phyloP scores from a whole-genome alignment of 2,113 vertebrate species.

The Leucosticte australis region DNA sequence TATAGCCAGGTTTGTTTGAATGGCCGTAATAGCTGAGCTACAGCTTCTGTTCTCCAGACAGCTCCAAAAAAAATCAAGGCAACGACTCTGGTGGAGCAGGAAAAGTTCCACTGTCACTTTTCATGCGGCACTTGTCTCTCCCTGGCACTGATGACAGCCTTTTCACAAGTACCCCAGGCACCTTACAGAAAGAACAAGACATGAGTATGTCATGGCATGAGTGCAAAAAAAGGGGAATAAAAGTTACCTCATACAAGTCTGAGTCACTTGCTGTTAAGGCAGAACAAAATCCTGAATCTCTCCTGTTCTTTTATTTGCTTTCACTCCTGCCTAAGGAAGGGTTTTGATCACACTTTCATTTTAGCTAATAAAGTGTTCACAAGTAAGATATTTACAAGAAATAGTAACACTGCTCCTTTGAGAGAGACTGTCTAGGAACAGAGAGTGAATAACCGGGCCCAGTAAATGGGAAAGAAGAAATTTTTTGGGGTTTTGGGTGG shows the following conservation, averaged over 20 bases:
- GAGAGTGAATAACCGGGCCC: background rate
- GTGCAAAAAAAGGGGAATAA: background rate
- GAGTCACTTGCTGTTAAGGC: background rate
- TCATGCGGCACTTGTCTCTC: background rate
- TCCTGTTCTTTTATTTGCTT: background rate
- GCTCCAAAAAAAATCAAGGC: background rate
- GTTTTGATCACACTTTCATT: background rate
- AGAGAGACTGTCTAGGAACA: background rate
- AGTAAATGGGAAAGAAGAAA: background rate
- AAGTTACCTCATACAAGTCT: background rate
- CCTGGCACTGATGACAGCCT: constrained; percentile 22
- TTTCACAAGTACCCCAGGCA: constrained; percentile 7
- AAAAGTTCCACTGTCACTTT: background rate
- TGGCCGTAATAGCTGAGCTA: background rate
- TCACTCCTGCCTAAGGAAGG: background rate
- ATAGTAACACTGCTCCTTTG: background rate
- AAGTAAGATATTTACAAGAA: background rate
- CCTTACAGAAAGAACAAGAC: constrained; percentile 8
- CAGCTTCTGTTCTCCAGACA: background rate
- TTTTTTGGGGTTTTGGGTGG: background rate
- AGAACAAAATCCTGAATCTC: background rate
- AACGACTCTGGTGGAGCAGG: background rate
- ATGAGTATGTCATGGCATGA: background rate
- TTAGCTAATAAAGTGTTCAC: background rate
- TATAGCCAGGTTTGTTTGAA: background rate